A percentile compares a stretch with the other conserved stretches of the same genome.
Evolutionary conservation across 2,797 vertebrate species (phyloP).

Genomic region (Pseudopleuronectes americanus): DNA sequence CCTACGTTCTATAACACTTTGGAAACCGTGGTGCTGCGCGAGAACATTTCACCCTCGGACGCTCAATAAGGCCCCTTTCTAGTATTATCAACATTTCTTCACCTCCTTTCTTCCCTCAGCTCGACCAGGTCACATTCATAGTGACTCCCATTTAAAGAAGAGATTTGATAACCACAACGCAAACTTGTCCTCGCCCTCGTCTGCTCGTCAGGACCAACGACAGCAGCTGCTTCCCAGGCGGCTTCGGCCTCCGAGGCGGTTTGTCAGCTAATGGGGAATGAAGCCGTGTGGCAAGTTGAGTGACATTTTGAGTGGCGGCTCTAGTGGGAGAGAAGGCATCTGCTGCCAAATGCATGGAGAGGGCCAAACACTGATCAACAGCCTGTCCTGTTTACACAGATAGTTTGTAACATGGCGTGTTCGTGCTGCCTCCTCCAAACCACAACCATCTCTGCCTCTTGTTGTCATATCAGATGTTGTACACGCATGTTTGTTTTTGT

Average conservation of each 20-base stretch:
- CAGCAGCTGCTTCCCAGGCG: slow-evolving; percentile 40
- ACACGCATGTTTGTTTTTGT: no score
- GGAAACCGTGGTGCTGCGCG: no score
- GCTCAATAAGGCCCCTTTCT: no score
- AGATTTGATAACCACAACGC: slow-evolving; percentile 5
- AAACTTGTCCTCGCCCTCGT: slow-evolving; percentile 11
- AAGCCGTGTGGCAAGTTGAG: slow-evolving; percentile 48
- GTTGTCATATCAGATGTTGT: no score
- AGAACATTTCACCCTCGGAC: no score
- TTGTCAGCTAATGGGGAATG: slow-evolving; percentile 57
- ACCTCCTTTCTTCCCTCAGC: neutral
- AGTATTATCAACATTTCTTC: no score
- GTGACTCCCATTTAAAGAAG: slow-evolving; percentile 2
- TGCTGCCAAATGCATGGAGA: slow-evolving; percentile 62
- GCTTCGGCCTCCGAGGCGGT: slow-evolving; percentile 41
- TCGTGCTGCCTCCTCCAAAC: neutral
- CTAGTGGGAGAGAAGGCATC: slow-evolving; percentile 56
- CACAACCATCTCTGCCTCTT: no score
- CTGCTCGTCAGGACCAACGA: slow-evolving; percentile 32
- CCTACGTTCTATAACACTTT: no score
- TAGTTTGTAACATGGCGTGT: slow-evolving; percentile 34
- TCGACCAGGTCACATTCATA: neutral
- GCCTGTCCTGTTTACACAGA: slow-evolving; percentile 64
- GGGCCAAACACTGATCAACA: slow-evolving; percentile 63
- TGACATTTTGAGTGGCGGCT: slow-evolving; percentile 61